These are phyloP conservation scores for Pelosia muscerda DNA, from an alignment of 2,888 invertebrate genomes.

Conservation along the genomic window DNA sequence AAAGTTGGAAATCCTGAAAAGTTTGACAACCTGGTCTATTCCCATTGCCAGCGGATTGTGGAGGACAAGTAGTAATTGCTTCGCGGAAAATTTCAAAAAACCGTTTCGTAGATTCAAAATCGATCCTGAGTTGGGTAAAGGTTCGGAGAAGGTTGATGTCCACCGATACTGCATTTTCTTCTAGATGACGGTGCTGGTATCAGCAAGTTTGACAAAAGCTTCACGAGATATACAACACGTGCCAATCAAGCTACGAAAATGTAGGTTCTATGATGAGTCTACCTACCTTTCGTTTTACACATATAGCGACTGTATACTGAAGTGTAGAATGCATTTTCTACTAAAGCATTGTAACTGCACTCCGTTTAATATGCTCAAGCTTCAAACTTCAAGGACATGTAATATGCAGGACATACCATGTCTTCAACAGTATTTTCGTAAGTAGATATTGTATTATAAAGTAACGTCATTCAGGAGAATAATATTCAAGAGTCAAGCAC, in stretches of 20 bases:
- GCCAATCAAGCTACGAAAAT: slow-evolving; percentile 78
- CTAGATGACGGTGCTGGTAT: slow-evolving; percentile 78
- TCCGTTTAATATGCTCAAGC: slow-evolving; percentile 85
- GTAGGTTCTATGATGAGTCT: slow-evolving; percentile 87
- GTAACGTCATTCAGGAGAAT: neutral
- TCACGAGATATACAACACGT: slow-evolving; percentile 81
- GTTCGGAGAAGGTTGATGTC: neutral
- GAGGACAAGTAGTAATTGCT: no score
- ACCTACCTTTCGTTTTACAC: slow-evolving; percentile 81
- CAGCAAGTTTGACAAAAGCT: slow-evolving; percentile 78
- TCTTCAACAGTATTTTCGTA: slow-evolving; percentile 78
- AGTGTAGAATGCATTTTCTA: slow-evolving; percentile 85
- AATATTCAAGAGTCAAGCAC: no score
- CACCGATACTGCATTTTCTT: slow-evolving; percentile 18
- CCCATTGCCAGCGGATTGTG: no score
- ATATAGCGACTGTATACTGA: slow-evolving; percentile 87
- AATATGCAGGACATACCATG: slow-evolving; percentile 84
- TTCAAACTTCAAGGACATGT: slow-evolving; percentile 74
- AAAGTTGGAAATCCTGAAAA: no score
- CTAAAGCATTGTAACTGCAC: slow-evolving; percentile 84
- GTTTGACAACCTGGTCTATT: no score
- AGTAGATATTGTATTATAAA: slow-evolving; percentile 38
- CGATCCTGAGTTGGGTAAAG: neutral
- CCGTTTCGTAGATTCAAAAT: neutral
- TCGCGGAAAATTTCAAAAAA: no score